Percentiles rank a stretch among this genome's conserved stretches.
Conservation (phyloP, 2,797 vertebrate species). For the Tadarida brasiliensis region DNA sequence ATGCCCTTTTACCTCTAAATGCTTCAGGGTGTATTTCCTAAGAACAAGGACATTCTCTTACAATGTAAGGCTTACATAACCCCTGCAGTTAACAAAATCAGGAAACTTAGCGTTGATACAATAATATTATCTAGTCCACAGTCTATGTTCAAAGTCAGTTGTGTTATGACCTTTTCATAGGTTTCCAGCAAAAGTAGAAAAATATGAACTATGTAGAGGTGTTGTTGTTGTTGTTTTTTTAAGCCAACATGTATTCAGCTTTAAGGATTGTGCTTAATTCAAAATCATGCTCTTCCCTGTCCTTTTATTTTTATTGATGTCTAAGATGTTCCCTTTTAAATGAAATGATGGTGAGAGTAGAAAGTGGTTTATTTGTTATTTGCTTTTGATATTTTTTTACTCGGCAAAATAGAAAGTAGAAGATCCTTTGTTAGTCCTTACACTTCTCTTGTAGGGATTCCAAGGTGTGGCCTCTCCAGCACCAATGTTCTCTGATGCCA, state of each 20-base stretch:
- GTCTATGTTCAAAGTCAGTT: background rate
- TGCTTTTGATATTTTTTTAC: background rate
- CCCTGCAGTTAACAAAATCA: slow-evolving; percentile 50
- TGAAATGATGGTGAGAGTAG: background rate
- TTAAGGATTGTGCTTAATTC: background rate
- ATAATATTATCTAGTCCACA: background rate
- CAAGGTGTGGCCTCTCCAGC: background rate
- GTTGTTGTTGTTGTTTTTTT: background rate
- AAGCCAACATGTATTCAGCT: background rate
- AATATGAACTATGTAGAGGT: background rate
- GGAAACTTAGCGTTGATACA: slow-evolving; percentile 35
- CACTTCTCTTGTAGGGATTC: background rate
- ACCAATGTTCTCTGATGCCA: background rate
- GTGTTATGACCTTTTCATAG: background rate
- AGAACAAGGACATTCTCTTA: slow-evolving; percentile 44
- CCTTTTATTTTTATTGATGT: background rate
- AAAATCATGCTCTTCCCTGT: background rate
- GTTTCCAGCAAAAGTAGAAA: slow-evolving; percentile 28
- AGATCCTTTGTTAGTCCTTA: background rate
- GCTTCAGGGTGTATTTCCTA: slow-evolving; percentile 58
- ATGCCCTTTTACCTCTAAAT: slow-evolving; percentile 13
- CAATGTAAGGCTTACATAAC: slow-evolving; percentile 36
- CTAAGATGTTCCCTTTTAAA: background rate
- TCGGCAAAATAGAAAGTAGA: background rate
- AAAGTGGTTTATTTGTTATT: background rate